phyloP scores from a whole-genome alignment of 2,797 vertebrate species.

The Sebastes diaconus region DNA sequence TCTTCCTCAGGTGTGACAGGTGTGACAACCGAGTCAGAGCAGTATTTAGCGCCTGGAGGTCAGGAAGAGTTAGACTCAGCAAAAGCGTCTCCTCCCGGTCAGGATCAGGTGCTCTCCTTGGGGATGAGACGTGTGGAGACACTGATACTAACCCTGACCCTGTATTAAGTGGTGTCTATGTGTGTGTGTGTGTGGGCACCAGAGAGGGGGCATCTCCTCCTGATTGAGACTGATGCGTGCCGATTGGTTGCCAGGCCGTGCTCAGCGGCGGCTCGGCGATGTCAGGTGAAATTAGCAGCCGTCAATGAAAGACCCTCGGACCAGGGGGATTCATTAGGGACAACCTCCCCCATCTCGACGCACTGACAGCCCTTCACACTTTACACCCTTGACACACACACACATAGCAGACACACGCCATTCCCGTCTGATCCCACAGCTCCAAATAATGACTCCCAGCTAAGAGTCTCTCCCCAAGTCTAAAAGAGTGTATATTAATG shows the following conservation, averaged over 20 bases:
- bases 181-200: conserved; percentile 13
- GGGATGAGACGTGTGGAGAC: conserved; percentile 43
- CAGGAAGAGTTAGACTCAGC: conserved; percentile 56
- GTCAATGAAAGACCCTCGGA: conserved; percentile 60
- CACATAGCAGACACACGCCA: neutral
- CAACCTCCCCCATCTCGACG: conserved; percentile 36
- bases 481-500: neutral
- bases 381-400: conserved; percentile 36
- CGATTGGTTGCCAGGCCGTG: conserved; percentile 68
- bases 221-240: conserved; percentile 77
- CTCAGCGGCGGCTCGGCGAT: conserved; percentile 53
- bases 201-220: conserved; percentile 56
- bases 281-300: conserved; percentile 79
- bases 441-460: conserved; percentile 52
- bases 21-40: conserved; percentile 50
- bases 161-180: conserved; percentile 26
- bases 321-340: conserved; percentile 69
- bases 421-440: conserved; percentile 32
- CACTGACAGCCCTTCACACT: conserved; percentile 75
- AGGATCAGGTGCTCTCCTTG: conserved; percentile 69
- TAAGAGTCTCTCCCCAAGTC: conserved; percentile 44
- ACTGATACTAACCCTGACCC: conserved; percentile 49
- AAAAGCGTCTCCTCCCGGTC: conserved; percentile 39
- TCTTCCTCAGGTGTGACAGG: conserved; percentile 60
- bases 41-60: conserved; percentile 69